Evolutionary conservation across 1,140 invertebrate genomes (phyloP).

Genomic region (Leguminivora glycinivorella): DNA sequence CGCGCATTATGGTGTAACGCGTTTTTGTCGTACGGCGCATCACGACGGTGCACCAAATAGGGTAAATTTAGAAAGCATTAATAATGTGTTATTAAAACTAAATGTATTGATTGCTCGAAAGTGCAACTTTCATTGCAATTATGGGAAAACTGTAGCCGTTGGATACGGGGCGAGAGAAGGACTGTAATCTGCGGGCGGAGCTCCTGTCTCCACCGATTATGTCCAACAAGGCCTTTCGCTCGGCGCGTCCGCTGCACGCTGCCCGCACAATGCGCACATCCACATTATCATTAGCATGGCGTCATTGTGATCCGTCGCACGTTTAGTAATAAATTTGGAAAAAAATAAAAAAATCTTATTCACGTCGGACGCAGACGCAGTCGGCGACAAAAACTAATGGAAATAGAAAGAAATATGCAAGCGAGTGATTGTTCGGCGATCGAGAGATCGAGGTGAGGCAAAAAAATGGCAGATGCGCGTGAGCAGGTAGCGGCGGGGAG

Average conservation of each 20-base stretch:
- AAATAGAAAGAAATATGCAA: conserved; percentile 52
- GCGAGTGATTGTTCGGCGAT: conserved; percentile 47
- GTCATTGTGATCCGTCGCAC: conserved; percentile 32
- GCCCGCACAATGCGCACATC: not conserved
- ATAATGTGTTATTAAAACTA: not conserved
- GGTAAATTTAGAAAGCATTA: not conserved
- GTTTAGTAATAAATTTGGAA: conserved; percentile 51
- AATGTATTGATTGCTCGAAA: not conserved
- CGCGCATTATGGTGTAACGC: not conserved
- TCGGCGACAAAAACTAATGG: conserved; percentile 52
- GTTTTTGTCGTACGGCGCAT: conserved; percentile 1
- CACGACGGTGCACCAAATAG: not conserved
- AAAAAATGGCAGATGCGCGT: conserved; percentile 56
- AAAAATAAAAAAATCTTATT: conserved; percentile 46
- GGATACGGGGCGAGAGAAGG: not conserved
- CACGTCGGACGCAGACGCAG: conserved; percentile 36
- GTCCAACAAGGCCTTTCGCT: not conserved
- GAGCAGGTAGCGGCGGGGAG: conserved; percentile 48
- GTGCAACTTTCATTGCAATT: conserved; percentile 18
- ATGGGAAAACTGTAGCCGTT: not conserved
- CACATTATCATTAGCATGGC: conserved; percentile 27
- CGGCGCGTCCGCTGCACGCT: not conserved
- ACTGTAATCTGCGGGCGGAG: conserved; percentile 15
- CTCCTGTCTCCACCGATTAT: conserved; percentile 13
- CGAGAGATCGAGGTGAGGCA: conserved; percentile 36